Base-by-base conservation (phyloP, 2,797 vertebrate genomes). In the Gadopsis bispinosus region DNA sequence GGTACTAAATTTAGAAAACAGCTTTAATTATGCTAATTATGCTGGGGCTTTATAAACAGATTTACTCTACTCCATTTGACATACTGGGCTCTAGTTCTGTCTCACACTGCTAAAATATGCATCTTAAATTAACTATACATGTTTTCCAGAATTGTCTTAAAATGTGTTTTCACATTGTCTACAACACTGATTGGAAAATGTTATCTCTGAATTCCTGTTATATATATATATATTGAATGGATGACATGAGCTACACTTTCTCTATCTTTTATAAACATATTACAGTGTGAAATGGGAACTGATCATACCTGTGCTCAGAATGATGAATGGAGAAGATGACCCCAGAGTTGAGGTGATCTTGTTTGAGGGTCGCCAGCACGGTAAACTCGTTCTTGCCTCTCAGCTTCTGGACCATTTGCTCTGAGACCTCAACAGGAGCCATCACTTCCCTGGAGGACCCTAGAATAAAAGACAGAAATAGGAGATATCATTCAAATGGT, bases 321-420 rank as follows among this genome's bases (percentile, higher is more conserved):
- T 97, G 97, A 87, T 98, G 98, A 89, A 99, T 94, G 77, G 98
- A 99, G 72, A 99, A 90, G 83, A 99, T 97, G 86, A 98, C 97
- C 76, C 98, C 98, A 17, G 98, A 99, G 95, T 98, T 99, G 88
- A 98, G 96, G 77, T 84, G 96, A 47, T 95, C 95, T 93, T 99
- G 98, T 91, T 97, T 98, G 86, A 99, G 91, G 17, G 97, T 98
- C 81, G 95, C 96, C 87, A 99, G 92, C 85, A 99, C 90, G 39
- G 97, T 98, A 85, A 99, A 99, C 92, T 99, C 98, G 66, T 94
- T 96, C 92, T 97, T 98, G 92, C 97, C 97, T 92, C 95, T 96
- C 92, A 99, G 92, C 87, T 98, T 99, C 93, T 97, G 96, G 84
- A 98, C 93, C 94, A 98, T 95, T 3, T 91, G 92, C 91, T 97